These are phyloP conservation scores for Artibeus lituratus DNA, from an alignment of 2,797 vertebrate genomes.

Conservation along the genomic window DNA sequence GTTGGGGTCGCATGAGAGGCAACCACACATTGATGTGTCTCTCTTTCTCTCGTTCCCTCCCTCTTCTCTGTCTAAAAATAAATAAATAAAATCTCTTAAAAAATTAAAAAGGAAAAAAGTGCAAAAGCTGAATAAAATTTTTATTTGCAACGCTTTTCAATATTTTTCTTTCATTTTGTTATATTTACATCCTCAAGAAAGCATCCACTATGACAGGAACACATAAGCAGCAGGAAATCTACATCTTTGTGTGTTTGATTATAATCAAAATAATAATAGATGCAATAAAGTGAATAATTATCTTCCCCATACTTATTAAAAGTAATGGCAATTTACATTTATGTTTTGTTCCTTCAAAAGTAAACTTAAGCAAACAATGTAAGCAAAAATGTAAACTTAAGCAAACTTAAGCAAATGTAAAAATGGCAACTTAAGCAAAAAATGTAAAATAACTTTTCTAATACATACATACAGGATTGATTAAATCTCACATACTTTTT, in stretches of 20 bases:
- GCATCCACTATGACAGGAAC: not conserved
- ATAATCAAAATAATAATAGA: not conserved
- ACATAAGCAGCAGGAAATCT: constrained; percentile 6
- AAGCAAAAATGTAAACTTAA: not conserved
- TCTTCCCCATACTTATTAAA: constrained; percentile 1
- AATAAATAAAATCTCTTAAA: too few species aligned
- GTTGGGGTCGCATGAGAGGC: too few species aligned
- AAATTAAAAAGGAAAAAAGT: not conserved
- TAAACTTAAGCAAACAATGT: not conserved
- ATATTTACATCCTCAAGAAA: constrained; percentile 8
- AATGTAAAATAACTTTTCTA: not conserved
- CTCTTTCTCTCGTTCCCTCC: too few species aligned
- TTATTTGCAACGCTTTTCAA: constrained; percentile 10
- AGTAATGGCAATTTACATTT: constrained; percentile 27
- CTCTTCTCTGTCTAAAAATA: too few species aligned
- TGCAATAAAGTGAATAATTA: not conserved
- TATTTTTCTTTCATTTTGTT: constrained; percentile 9
- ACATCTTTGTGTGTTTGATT: not conserved
- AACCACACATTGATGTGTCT: too few species aligned
- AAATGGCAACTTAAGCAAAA: too few species aligned
- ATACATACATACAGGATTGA: not conserved
- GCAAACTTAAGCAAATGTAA: too few species aligned
- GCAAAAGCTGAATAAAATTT: not conserved
- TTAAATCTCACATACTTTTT: not conserved
- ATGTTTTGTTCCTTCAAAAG: constrained; percentile 19